Evolutionary conservation across 1,140 invertebrate genomes (phyloP).

Genomic region (Acyrthosiphon pisum): DNA sequence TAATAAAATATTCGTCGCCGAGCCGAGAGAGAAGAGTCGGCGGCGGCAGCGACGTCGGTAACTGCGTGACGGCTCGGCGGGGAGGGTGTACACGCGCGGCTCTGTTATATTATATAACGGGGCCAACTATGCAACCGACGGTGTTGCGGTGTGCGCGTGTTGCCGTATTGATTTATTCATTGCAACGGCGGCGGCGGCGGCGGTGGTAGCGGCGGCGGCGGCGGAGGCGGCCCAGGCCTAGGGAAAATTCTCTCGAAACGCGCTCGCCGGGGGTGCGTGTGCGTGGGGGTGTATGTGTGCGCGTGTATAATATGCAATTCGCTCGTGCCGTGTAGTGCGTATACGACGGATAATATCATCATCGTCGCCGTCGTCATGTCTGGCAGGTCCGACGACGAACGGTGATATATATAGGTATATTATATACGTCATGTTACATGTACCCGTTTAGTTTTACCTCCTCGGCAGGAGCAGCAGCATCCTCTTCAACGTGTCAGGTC

Average conservation of each 20-base stretch:
- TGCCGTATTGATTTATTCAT: slow-evolving; percentile 58
- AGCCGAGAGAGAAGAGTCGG: background rate
- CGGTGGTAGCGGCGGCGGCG: background rate
- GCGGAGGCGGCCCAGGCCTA: slow-evolving; percentile 48
- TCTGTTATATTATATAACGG: slow-evolving; percentile 51
- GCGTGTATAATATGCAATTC: background rate
- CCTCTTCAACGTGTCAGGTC: background rate
- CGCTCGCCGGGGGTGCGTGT: background rate
- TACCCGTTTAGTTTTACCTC: background rate
- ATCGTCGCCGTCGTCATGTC: background rate
- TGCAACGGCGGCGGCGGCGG: slow-evolving; percentile 52
- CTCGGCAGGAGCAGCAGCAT: background rate
- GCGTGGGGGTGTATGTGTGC: background rate
- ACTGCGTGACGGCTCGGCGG: background rate
- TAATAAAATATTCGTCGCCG: background rate
- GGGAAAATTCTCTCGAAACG: slow-evolving; percentile 36
- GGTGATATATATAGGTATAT: background rate
- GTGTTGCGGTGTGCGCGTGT: slow-evolving; percentile 54
- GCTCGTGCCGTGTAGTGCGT: background rate
- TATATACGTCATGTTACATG: background rate
- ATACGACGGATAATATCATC: background rate
- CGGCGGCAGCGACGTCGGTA: background rate
- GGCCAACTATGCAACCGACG: slow-evolving; percentile 55
- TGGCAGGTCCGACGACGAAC: background rate
- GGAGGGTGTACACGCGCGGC: background rate